phyloP scores from a whole-genome alignment of 2,888 invertebrate genomes.

The Pristionchus arcanus region DNA sequence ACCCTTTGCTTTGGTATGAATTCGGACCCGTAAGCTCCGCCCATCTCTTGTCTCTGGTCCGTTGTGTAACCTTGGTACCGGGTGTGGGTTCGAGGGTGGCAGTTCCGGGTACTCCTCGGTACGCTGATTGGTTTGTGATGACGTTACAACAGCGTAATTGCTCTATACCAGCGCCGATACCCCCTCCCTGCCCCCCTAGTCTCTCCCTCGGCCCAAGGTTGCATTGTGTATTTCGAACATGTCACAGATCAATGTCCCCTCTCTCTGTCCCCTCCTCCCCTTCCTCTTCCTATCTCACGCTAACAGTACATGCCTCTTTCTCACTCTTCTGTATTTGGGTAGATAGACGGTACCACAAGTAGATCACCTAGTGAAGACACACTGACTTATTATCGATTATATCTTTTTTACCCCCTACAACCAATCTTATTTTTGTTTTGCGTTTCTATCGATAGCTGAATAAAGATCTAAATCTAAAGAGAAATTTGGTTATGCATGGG shows the following conservation, averaged over 20 bases:
- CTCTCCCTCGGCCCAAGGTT: background rate
- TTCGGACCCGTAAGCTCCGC: conserved; percentile 39
- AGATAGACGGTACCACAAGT: conserved; percentile 49
- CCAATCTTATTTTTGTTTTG: background rate
- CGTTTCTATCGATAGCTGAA: conserved; percentile 20
- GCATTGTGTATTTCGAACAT: conserved; percentile 50
- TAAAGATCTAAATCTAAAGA: conserved; percentile 17
- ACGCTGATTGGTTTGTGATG: background rate
- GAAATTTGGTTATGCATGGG: background rate
- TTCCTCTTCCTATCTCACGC: background rate
- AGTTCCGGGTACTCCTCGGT: background rate
- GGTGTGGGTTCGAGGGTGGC: background rate
- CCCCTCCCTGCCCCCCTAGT: background rate
- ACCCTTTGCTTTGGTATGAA: conserved; percentile 15
- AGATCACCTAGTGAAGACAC: conserved; percentile 41
- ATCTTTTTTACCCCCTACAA: background rate
- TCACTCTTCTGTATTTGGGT: conserved; percentile 6
- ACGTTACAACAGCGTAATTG: background rate
- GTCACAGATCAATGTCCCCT: conserved; percentile 19
- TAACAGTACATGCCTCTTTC: background rate
- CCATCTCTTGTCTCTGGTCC: conserved; percentile 45
- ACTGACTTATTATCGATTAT: background rate
- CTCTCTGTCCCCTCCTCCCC: background rate
- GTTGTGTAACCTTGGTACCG: conserved; percentile 23
- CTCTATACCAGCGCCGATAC: background rate